These are phyloP conservation scores for Arvicanthis niloticus DNA, from an alignment of 2,113 vertebrate species.

Conservation along the genomic window DNA sequence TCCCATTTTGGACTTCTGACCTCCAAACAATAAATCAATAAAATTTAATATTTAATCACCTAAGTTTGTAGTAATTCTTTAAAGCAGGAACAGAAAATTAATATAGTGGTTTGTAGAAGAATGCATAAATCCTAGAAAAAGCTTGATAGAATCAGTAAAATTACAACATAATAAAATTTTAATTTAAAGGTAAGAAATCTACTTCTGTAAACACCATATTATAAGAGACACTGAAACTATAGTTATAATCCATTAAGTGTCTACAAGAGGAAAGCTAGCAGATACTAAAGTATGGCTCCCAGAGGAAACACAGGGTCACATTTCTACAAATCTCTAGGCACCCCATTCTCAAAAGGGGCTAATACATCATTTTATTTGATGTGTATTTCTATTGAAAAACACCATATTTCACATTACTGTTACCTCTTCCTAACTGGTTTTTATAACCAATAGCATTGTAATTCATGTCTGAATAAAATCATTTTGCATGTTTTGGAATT, in stretches of 20 bases:
- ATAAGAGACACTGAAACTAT: neutral
- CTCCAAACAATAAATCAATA: neutral
- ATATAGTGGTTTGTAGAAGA: neutral
- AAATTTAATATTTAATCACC: neutral
- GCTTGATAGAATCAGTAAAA: neutral
- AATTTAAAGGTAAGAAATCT: neutral
- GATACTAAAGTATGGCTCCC: neutral
- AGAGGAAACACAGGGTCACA: neutral
- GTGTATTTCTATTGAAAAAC: neutral
- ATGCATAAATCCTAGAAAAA: neutral
- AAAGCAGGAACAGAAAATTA: neutral
- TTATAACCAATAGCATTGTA: neutral
- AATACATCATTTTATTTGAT: neutral
- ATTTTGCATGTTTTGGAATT: neutral
- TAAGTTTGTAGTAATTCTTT: neutral
- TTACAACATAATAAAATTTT: neutral
- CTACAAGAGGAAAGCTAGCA: neutral
- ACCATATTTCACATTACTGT: neutral
- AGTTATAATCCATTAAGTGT: neutral
- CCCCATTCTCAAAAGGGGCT: neutral
- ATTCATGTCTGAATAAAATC: neutral
- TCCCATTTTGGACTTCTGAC: neutral
- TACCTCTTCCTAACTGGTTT: neutral
- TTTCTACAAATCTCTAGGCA: neutral
- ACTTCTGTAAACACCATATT: neutral